Base-by-base conservation (phyloP, 2,797 vertebrate genomes). In the Acrossocheilus fasciatus region DNA sequence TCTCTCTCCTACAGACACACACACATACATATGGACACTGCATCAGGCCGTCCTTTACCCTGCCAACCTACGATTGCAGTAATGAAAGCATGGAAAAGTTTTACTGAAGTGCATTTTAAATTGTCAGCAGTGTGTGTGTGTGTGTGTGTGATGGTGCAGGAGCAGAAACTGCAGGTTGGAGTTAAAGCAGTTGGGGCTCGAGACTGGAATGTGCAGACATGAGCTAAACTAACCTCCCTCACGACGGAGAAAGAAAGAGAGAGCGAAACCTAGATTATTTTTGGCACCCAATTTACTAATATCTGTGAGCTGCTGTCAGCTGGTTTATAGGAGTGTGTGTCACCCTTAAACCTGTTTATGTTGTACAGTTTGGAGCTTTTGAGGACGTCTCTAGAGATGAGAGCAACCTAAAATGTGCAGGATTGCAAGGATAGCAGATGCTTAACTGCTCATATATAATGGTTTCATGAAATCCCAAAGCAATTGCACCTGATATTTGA, bases 151-250 rank as follows among this genome's bases (percentile, higher is more conserved):
- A 66, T 39, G 64, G 66, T 81, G 70, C 59, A 8, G 88, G 20
- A 77, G 84, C 88, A 81, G 75, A 77, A 6, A 57, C 70, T 43
- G 50, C 89, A 87, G 87, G 79, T 84, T 86, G 41, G 73, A 92
- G 76, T 90, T 92, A 90, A 92, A 64, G 50, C 74, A 86, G 89
- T 73, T 92, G 89, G 91, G 90, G 92, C 12, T 90, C 11, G 89
- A 90, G 91, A 91, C 91, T 91, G 93, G 93, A 94, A 94, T 94
- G 92, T 93, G 92, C 88, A 86, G 83, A 91, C 85, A 84, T 78
- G 68, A 73, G 73, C 77, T 78, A 59, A 72, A 66, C 43, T 81
- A 81, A 86, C 62, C 47, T 70, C 80, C 15, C 23, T 83, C 69
- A 39, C 14, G n/a, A 50, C 1, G 4, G 17, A 82, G 70, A 68